Evolutionary conservation across 1,140 invertebrate genomes (phyloP).

Genomic region (Cataglyphis hispanica): DNA sequence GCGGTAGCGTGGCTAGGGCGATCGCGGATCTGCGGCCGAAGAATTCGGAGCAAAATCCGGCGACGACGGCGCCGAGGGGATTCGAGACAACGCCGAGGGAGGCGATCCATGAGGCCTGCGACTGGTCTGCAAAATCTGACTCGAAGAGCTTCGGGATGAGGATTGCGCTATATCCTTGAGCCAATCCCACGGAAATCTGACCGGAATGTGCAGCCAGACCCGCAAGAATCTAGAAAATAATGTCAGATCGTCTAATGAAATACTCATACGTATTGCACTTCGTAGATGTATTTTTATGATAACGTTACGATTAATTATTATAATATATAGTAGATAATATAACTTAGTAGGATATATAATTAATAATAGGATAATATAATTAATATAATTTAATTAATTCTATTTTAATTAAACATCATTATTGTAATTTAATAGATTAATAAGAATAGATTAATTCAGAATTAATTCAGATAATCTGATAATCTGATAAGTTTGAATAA

Average conservation of each 20-base stretch:
- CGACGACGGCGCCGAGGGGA: constrained; percentile 90
- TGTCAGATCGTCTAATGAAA: neutral
- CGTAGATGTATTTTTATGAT: neutral
- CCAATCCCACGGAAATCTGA: constrained; percentile 91
- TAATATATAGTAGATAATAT: no score
- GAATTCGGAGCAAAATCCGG: constrained; percentile 89
- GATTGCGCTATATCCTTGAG: constrained; percentile 92
- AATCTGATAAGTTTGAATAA: neutral
- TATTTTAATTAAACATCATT: neutral
- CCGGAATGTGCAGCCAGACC: constrained; percentile 91
- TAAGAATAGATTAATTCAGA: neutral
- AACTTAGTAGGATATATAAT: no score
- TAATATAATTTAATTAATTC: neutral
- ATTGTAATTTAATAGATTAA: neutral
- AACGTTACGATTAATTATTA: neutral
- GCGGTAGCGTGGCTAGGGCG: constrained; percentile 91
- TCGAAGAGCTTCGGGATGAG: constrained; percentile 89
- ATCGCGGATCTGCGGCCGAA: constrained; percentile 91
- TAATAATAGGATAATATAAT: no score
- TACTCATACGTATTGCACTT: neutral
- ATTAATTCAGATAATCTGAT: neutral
- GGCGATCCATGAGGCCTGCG: constrained; percentile 91
- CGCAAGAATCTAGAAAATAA: constrained; percentile 88
- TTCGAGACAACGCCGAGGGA: constrained; percentile 91
- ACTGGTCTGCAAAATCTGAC: constrained; percentile 86